Percentiles rank a stretch among this genome's conserved stretches.
These are phyloP conservation scores for Chymomyza amoena DNA, from an alignment of 2,888 invertebrate species.

Conservation along the genomic window DNA sequence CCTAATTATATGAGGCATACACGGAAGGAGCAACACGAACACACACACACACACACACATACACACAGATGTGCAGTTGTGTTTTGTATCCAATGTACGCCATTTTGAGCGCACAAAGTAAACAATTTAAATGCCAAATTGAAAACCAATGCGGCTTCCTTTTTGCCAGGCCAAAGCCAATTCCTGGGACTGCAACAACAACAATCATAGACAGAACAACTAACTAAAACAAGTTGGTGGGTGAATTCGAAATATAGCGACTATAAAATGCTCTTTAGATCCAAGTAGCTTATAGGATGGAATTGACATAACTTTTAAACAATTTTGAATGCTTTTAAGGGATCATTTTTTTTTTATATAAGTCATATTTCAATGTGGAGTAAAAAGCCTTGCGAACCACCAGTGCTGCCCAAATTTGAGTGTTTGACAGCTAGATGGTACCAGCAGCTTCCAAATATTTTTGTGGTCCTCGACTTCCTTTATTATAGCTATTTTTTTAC, in stretches of 20 bases:
- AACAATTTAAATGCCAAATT: slow-evolving; percentile 36
- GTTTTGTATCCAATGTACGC: not conserved
- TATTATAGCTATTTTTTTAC: no score
- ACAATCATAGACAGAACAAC: not conserved
- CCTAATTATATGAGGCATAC: slow-evolving; percentile 26
- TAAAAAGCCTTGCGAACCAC: no score
- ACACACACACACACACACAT: not conserved
- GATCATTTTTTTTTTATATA: no score
- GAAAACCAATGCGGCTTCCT: slow-evolving; percentile 27
- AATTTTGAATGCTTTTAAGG: no score
- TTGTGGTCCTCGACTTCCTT: no score
- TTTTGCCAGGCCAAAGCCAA: not conserved
- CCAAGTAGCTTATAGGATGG: no score
- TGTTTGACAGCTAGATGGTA: no score
- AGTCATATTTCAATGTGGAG: no score
- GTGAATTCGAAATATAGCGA: not conserved
- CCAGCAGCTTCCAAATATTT: no score
- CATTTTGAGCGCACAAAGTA: slow-evolving; percentile 6
- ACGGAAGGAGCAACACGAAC: not conserved
- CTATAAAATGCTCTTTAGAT: not conserved
- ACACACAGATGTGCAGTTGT: not conserved
- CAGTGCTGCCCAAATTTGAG: no score
- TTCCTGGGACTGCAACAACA: not conserved
- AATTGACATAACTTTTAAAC: no score
- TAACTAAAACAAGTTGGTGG: not conserved